Evolutionary conservation across 2,888 invertebrate genomes (phyloP).

Genomic region (Rhamphomyia laevipes): DNA sequence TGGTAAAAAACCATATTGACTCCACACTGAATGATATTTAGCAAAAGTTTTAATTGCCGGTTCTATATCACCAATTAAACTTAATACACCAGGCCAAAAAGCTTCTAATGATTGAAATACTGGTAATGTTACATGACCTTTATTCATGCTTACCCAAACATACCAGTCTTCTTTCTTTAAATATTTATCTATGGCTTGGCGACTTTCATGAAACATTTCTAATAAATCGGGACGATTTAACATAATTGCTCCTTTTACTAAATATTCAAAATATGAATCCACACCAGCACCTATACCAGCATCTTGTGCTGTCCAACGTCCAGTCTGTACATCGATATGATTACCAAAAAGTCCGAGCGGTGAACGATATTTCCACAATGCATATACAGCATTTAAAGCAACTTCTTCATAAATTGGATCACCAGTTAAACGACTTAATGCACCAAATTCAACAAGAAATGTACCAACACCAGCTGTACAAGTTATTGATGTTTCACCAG

Average conservation of each 20-base stretch:
- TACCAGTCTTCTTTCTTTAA: conserved; percentile 96
- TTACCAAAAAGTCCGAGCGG: conserved; percentile 87
- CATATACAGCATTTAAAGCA: conserved; percentile 82
- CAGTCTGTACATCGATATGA: conserved; percentile 89
- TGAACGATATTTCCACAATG: conserved; percentile 77
- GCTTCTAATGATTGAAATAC: conserved; percentile 98
- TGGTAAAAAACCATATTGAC: conserved; percentile 94
- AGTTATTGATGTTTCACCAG: conserved; percentile 89
- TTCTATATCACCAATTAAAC: conserved; percentile 75
- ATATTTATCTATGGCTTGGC: conserved; percentile 67
- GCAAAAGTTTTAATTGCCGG: conserved; percentile 86
- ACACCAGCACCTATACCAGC: conserved; percentile 95
- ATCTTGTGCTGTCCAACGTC: conserved; percentile 95
- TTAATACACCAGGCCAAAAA: conserved; percentile 94
- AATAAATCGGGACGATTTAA: conserved; percentile 83
- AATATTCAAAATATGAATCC: conserved; percentile 96
- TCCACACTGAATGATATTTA: conserved; percentile 95
- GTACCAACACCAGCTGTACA: conserved; percentile 98
- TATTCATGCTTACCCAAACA: conserved; percentile 97
- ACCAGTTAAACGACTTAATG: conserved; percentile 84
- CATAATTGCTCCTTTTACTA: conserved; percentile 90
- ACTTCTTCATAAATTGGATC: conserved; percentile 91
- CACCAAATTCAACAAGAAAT: conserved; percentile 92
- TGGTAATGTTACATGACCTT: conserved; percentile 85
- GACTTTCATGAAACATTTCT: conserved; percentile 77